phyloP scores from a whole-genome alignment of 1,140 invertebrate species.

The Macrobrachium rosenbergii region DNA sequence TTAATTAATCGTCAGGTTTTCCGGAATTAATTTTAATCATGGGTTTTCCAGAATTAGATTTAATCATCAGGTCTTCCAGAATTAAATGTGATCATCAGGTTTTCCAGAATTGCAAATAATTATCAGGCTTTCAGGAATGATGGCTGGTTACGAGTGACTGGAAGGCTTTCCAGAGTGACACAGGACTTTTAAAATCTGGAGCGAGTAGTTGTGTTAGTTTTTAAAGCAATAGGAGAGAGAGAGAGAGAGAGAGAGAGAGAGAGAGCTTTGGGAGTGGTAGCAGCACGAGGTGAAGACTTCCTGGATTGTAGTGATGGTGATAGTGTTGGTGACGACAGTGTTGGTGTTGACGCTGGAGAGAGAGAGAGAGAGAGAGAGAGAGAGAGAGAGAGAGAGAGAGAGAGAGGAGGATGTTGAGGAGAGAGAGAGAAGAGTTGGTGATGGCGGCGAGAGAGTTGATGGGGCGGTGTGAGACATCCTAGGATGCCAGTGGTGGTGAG shows the following conservation, averaged over 20 bases:
- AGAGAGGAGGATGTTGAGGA: background rate
- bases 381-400: background rate
- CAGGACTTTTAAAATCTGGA: background rate
- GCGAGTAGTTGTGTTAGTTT: background rate
- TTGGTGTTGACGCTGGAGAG: background rate
- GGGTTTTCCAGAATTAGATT: no score
- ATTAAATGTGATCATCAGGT: no score
- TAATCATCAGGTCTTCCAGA: no score
- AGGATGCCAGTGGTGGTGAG: background rate
- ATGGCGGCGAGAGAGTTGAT: no score
- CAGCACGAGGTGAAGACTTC: no score
- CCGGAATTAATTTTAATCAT: no score
- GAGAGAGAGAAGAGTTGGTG: background rate
- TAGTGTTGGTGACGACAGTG: no score
- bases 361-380: background rate
- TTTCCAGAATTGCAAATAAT: background rate
- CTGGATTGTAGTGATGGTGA: no score
- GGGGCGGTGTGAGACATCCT: background rate
- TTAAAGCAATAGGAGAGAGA: no score
- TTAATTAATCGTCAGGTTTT: no score
- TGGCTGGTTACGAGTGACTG: background rate
- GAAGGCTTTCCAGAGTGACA: background rate
- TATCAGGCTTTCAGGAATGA: background rate
- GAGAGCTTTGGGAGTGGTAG: background rate
- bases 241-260: background rate